Evolutionary conservation across 2,113 vertebrate species (phyloP).

Genomic region (Aptenodytes patagonicus): DNA sequence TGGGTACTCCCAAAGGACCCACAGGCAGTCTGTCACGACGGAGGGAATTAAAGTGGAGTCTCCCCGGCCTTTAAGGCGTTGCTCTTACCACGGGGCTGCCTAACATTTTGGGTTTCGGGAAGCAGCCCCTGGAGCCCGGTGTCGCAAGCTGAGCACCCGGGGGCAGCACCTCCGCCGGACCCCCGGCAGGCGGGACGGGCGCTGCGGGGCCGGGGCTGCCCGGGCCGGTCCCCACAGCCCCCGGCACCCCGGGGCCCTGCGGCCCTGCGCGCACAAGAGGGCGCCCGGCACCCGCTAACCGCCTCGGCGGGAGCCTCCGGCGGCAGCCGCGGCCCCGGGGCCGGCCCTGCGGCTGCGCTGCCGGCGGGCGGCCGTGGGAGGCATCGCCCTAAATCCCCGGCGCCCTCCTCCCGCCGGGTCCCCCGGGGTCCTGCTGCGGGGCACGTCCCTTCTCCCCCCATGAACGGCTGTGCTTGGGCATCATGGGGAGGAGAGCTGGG

Average conservation of each 20-base stretch:
- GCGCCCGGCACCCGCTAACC: background rate
- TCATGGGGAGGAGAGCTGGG: background rate
- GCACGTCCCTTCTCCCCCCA: background rate
- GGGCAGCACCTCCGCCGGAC: background rate
- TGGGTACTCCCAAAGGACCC: rapidly evolving
- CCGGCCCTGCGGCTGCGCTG: background rate
- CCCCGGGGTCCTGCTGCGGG: background rate
- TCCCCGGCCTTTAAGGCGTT: background rate
- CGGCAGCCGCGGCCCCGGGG: background rate
- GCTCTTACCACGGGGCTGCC: background rate
- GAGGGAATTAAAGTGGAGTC: rapidly evolving
- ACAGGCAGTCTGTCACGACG: rapidly evolving
- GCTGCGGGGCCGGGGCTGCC: background rate
- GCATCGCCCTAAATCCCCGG: background rate
- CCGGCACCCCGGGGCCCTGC: background rate
- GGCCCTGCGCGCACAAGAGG: too few relatives aligned
- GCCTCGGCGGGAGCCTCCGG: background rate
- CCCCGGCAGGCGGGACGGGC: background rate
- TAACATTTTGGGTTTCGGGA: rapidly evolving
- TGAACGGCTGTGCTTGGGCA: background rate
- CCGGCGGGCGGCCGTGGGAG: background rate
- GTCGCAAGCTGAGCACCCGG: background rate
- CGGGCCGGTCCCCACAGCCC: background rate
- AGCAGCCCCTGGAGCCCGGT: background rate
- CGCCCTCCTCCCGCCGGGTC: background rate